These are phyloP conservation scores for Jacana jacana DNA, from an alignment of 2,113 vertebrate genomes.

Conservation along the genomic window DNA sequence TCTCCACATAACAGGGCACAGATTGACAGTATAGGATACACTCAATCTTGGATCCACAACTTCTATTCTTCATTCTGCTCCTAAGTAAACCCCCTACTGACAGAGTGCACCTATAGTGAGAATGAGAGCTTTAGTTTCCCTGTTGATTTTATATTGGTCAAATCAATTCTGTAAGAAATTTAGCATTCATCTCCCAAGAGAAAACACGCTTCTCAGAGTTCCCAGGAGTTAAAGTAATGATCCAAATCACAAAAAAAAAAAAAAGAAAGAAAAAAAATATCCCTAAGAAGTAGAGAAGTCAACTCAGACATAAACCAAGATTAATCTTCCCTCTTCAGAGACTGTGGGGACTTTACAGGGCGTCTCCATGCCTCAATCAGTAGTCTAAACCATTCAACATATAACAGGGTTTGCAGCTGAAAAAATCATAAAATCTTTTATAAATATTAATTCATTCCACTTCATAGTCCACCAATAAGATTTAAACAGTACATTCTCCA, in stretches of 20 bases:
- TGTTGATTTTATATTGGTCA: neutral
- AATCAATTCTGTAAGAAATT: neutral
- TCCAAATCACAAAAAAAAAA: neutral
- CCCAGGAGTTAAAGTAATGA: neutral
- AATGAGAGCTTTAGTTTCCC: neutral
- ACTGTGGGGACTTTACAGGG: neutral
- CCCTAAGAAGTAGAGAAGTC: neutral
- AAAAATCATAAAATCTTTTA: neutral
- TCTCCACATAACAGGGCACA: neutral
- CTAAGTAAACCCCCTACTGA: neutral
- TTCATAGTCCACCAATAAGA: neutral
- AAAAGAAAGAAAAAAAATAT: neutral
- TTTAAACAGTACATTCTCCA: neutral
- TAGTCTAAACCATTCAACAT: neutral
- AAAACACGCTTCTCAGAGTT: neutral
- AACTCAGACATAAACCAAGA: neutral
- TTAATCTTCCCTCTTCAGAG: neutral
- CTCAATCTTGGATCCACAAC: neutral
- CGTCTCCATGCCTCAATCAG: neutral
- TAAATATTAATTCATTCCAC: neutral
- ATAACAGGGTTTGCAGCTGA: neutral
- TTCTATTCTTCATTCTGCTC: neutral
- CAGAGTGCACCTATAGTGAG: neutral
- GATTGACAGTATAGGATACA: neutral
- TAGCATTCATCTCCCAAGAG: neutral